Conservation (phyloP, 2,888 invertebrate genomes). For the Melinaea marsaeus region DNA sequence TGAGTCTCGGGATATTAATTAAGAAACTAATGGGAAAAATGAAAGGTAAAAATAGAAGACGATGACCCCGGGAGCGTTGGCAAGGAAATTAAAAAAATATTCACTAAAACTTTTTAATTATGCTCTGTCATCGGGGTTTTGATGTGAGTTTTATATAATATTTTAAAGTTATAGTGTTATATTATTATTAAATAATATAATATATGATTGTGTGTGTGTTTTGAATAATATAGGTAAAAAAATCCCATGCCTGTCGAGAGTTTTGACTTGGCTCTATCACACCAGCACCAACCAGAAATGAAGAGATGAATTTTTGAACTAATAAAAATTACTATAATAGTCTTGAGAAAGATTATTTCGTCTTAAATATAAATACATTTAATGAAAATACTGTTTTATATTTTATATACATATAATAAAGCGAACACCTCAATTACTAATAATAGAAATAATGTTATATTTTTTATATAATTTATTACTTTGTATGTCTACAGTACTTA, state of each 20-base stretch:
- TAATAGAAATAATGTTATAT: too few species aligned
- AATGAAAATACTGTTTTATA: too few species aligned
- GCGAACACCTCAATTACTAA: too few species aligned
- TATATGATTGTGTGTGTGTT: not conserved
- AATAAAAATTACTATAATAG: too few species aligned
- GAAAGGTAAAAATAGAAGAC: slow-evolving; percentile 47
- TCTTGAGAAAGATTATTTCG: too few species aligned
- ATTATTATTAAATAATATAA: not conserved
- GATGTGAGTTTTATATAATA: slow-evolving; percentile 16
- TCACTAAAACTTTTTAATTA: slow-evolving; percentile 39
- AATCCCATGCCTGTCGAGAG: too few species aligned
- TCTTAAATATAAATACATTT: too few species aligned
- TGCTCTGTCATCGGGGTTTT: slow-evolving; percentile 17
- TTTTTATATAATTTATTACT: not conserved
- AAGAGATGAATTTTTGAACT: too few species aligned
- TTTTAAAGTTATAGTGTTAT: not conserved
- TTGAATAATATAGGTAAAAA: too few species aligned
- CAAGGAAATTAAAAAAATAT: slow-evolving; percentile 40
- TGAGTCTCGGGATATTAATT: slow-evolving; percentile 65
- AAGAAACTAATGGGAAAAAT: slow-evolving; percentile 70
- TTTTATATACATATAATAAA: too few species aligned
- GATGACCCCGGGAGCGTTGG: slow-evolving; percentile 52
- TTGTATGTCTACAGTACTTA: slow-evolving; percentile 23
- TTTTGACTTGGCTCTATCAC: too few species aligned
- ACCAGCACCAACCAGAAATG: too few species aligned